phyloP scores from a whole-genome alignment of 1,140 invertebrate species.

The Subanguina moxae region DNA sequence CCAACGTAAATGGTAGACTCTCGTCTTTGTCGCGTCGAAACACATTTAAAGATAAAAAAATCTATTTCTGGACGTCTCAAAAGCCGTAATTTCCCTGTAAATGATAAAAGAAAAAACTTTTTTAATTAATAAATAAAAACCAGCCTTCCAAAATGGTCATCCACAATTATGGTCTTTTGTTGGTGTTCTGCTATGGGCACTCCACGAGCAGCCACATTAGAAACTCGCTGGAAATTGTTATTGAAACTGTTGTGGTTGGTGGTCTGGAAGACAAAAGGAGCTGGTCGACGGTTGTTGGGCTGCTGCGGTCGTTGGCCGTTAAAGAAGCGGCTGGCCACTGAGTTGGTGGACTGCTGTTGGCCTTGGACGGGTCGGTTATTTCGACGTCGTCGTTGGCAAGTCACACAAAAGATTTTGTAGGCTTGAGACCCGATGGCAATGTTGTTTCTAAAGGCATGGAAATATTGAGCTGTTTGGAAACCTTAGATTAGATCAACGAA shows the following conservation, averaged over 20 bases:
- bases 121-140: too few relatives aligned
- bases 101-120: too few relatives aligned
- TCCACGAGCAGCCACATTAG: neutral
- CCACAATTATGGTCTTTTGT: neutral
- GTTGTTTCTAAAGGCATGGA: conserved; percentile 14
- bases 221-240: neutral
- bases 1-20: too few relatives aligned
- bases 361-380: neutral
- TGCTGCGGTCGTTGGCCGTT: neutral
- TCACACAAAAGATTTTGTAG: conserved; percentile 1
- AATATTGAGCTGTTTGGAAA: too few relatives aligned
- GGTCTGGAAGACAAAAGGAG: neutral
- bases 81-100: too few relatives aligned
- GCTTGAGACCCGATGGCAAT: conserved; percentile 5
- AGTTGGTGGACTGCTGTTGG: too few relatives aligned
- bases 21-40: too few relatives aligned
- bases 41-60: too few relatives aligned
- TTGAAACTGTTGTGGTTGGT: neutral
- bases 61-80: too few relatives aligned
- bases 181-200: neutral
- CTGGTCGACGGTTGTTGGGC: neutral
- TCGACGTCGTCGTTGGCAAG: conserved; percentile 1
- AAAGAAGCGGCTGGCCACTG: neutral
- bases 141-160: neutral
- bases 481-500: too few relatives aligned